These are phyloP conservation scores for Temnothorax longispinosus DNA, from an alignment of 1,140 invertebrate species.

Conservation along the genomic window DNA sequence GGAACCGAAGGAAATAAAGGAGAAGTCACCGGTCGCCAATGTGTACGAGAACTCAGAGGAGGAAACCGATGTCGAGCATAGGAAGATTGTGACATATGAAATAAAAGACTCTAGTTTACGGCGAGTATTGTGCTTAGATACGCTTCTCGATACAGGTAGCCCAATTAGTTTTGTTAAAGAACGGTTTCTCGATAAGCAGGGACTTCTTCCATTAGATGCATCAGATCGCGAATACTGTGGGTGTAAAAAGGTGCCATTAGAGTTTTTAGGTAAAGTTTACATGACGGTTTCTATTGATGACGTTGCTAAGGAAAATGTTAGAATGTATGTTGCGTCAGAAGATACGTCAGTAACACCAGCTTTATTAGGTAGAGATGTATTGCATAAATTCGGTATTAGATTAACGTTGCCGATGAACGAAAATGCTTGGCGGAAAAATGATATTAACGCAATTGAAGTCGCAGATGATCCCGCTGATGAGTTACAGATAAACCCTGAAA, in stretches of 20 bases:
- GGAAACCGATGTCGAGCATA: background rate
- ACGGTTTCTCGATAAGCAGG: background rate
- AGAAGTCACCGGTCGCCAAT: background rate
- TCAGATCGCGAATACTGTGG: background rate
- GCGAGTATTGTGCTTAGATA: background rate
- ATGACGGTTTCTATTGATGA: background rate
- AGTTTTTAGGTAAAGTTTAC: background rate
- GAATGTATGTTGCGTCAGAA: background rate
- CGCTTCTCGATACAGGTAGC: background rate
- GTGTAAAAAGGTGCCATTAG: background rate
- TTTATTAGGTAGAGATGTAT: background rate
- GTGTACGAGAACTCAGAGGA: background rate
- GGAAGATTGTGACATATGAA: background rate
- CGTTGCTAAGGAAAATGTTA: background rate
- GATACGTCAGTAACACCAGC: background rate
- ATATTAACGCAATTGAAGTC: background rate
- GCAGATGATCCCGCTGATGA: background rate
- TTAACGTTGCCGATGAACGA: background rate
- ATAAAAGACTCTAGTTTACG: background rate
- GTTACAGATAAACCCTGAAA: background rate
- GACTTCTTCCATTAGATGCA: background rate
- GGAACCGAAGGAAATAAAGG: background rate
- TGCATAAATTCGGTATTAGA: background rate
- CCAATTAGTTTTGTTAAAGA: background rate
- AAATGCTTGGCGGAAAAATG: background rate